A percentile compares a stretch with the other conserved stretches of the same genome.
Conservation (phyloP, 2,113 vertebrate genomes). For the Thomomys bottae region DNA sequence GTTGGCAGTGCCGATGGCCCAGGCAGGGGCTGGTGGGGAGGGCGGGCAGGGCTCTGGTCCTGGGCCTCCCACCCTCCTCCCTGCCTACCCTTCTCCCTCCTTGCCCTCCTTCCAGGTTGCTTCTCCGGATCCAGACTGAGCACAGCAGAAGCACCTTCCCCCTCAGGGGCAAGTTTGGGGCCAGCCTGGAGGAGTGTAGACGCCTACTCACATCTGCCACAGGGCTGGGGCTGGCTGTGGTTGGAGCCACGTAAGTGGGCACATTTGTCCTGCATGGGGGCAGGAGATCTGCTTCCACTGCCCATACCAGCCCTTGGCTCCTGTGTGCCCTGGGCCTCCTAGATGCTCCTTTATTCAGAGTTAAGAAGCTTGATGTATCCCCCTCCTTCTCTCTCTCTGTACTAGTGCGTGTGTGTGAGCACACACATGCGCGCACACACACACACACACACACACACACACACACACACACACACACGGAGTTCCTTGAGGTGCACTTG, state of each 20-base stretch:
- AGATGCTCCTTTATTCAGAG: no score
- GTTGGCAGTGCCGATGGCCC: background rate
- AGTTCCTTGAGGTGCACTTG: no score
- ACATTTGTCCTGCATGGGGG: background rate
- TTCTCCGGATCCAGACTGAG: background rate
- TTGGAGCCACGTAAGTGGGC: conserved; percentile 79
- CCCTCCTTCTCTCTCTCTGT: no score
- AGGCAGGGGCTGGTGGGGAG: background rate
- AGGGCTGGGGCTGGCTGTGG: conserved; percentile 80
- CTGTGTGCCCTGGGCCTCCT: background rate
- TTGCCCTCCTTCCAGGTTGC: background rate
- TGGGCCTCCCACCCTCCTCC: no score
- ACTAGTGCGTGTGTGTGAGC: no score
- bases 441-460: no score
- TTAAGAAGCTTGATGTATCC: no score
- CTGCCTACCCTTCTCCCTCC: no score
- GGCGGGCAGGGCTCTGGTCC: background rate
- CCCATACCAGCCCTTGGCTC: background rate
- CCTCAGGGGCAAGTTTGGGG: conserved; percentile 72
- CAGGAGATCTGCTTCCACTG: background rate
- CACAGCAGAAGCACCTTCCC: background rate
- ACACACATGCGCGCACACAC: no score
- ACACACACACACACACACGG: no score
- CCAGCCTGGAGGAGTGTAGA: conserved; percentile 65
- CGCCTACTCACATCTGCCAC: conserved; percentile 76